Percentiles rank a stretch among this genome's conserved stretches.
Conservation (phyloP, 2,888 invertebrate species). For the Ochlodes sylvanus region DNA sequence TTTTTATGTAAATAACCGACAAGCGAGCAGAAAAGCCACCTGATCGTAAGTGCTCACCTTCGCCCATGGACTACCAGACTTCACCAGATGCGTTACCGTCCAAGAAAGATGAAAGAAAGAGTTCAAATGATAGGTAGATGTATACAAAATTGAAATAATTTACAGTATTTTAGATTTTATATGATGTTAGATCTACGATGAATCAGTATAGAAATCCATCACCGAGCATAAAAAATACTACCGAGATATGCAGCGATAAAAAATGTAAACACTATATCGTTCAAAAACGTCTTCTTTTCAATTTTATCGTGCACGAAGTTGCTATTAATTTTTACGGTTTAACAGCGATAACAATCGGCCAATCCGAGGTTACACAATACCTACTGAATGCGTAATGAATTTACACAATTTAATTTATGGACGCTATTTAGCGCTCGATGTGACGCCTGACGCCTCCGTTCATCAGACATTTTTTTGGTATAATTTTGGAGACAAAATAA, state of each 20-base stretch:
- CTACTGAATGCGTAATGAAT: conserved; percentile 44
- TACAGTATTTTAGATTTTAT: no score
- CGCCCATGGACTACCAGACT: no score
- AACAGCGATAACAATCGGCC: conserved; percentile 43
- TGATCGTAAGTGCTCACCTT: no score
- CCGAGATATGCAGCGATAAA: background rate
- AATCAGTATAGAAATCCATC: no score
- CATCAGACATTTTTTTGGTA: conserved; percentile 9
- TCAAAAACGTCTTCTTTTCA: conserved; percentile 48
- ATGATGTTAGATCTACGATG: no score
- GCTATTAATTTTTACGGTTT: conserved; percentile 44
- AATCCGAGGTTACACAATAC: conserved; percentile 41
- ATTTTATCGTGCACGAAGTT: conserved; percentile 53
- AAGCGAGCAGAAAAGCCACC: no score
- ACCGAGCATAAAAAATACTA: no score
- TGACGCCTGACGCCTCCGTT: conserved; percentile 4
- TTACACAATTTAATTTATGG: conserved; percentile 42
- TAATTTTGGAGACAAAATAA: background rate
- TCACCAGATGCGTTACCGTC: no score
- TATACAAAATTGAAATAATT: no score
- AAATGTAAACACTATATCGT: conserved; percentile 14
- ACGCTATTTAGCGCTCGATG: conserved; percentile 43
- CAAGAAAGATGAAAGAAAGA: no score
- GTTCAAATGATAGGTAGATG: no score
- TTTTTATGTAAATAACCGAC: no score